Evolutionary conservation across 2,797 vertebrate genomes (phyloP).

Genomic region (Florisuga fusca): DNA sequence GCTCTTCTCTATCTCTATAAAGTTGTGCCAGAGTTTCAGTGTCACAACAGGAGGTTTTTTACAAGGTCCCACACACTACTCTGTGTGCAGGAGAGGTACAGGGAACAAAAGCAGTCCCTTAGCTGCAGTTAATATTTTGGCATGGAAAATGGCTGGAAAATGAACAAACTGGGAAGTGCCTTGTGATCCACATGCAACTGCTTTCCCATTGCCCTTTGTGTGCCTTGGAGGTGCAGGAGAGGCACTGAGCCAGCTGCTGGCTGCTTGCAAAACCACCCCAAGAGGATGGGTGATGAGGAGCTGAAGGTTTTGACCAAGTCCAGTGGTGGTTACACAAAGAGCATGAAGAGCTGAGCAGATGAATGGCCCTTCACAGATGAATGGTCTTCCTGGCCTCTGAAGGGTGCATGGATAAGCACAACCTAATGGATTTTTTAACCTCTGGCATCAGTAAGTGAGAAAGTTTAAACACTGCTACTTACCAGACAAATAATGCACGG

Average conservation of each 20-base stretch:
- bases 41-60: neutral
- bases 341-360: neutral
- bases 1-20: neutral
- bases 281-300: accelerated
- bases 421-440: neutral
- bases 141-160: neutral
- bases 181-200: neutral
- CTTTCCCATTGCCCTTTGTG: neutral
- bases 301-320: neutral
- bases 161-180: neutral
- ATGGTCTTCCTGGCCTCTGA: neutral
- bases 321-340: neutral
- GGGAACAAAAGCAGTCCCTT: neutral
- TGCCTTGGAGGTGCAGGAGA: neutral
- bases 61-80: accelerated
- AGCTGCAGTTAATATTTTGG: neutral
- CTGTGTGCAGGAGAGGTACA: neutral
- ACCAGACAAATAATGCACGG: neutral
- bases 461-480: accelerated
- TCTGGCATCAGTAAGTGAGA: neutral
- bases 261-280: neutral
- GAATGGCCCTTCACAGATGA: accelerated
- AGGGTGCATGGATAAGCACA: neutral
- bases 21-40: neutral
- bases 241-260: neutral